These are phyloP conservation scores for Eriocheir sinensis DNA, from an alignment of 1,140 invertebrate species.

Conservation along the genomic window DNA sequence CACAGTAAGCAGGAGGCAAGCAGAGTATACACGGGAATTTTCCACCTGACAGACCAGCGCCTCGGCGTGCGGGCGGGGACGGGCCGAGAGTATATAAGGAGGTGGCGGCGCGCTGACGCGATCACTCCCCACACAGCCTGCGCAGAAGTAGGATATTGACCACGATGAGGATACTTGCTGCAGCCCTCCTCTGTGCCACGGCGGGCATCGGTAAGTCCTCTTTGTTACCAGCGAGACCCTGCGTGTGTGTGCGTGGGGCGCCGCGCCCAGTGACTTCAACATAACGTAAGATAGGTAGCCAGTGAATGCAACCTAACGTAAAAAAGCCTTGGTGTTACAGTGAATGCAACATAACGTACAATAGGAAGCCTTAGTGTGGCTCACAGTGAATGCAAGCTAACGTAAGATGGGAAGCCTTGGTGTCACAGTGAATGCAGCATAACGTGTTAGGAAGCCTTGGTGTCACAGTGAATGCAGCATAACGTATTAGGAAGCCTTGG, in stretches of 20 bases:
- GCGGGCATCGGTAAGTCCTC: conserved; percentile 69
- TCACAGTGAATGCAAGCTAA: no score
- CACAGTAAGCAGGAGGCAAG: neutral
- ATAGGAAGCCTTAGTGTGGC: no score
- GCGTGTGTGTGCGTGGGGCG: neutral
- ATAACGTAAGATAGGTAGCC: neutral
- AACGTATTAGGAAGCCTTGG: no score
- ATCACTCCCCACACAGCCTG: conserved; percentile 55
- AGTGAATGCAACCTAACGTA: no score
- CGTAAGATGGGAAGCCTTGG: no score
- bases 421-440: no score
- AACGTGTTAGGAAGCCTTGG: no score
- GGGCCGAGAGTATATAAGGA: conserved; percentile 37
- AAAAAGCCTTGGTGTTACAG: no score
- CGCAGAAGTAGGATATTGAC: neutral
- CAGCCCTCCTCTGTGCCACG: conserved; percentile 58
- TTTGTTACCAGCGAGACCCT: neutral
- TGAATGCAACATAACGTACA: no score
- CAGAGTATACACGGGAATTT: conserved; percentile 40
- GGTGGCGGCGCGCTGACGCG: neutral
- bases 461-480: no score
- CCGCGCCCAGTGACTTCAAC: neutral
- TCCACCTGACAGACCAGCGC: neutral
- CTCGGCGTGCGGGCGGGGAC: conserved; percentile 49
- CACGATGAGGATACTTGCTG: conserved; percentile 73